phyloP scores from a whole-genome alignment of 2,797 vertebrate genomes.

The Acridotheres tristis region DNA sequence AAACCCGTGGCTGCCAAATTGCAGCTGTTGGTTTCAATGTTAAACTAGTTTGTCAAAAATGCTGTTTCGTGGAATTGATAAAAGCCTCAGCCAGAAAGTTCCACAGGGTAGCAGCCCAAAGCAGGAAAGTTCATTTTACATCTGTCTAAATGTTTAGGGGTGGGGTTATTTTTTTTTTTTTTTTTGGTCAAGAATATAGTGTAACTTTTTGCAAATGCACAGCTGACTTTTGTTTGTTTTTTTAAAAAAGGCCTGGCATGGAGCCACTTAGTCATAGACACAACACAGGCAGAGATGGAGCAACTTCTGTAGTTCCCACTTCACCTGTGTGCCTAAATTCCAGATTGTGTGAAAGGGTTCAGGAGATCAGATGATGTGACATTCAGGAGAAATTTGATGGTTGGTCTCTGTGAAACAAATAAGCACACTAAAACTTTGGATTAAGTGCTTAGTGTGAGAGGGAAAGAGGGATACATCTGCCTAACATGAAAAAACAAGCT shows the following conservation, averaged over 20 bases:
- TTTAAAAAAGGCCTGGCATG: background rate
- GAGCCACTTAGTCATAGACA: background rate
- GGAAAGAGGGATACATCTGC: background rate
- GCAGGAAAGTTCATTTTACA: background rate
- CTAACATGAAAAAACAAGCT: background rate
- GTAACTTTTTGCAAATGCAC: background rate
- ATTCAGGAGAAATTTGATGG: background rate
- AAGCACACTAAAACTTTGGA: background rate
- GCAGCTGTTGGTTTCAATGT: slow-evolving; percentile 73
- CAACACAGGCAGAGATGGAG: background rate
- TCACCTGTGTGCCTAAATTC: background rate
- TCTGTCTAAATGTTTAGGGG: background rate
- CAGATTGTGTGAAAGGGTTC: background rate
- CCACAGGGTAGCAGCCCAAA: background rate
- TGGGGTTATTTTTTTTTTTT: background rate
- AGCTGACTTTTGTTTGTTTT: background rate
- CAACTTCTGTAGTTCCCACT: background rate
- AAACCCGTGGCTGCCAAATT: slow-evolving; percentile 64
- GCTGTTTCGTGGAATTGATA: slow-evolving; percentile 31
- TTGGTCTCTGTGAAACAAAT: background rate
- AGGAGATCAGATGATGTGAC: background rate
- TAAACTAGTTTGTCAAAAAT: slow-evolving; percentile 77
- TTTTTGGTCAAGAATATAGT: background rate
- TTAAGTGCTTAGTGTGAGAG: background rate
- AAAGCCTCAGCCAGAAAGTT: slow-evolving; percentile 11